Base-by-base conservation (phyloP, 2,888 invertebrate species). In the Peribatodes rhomboidaria region DNA sequence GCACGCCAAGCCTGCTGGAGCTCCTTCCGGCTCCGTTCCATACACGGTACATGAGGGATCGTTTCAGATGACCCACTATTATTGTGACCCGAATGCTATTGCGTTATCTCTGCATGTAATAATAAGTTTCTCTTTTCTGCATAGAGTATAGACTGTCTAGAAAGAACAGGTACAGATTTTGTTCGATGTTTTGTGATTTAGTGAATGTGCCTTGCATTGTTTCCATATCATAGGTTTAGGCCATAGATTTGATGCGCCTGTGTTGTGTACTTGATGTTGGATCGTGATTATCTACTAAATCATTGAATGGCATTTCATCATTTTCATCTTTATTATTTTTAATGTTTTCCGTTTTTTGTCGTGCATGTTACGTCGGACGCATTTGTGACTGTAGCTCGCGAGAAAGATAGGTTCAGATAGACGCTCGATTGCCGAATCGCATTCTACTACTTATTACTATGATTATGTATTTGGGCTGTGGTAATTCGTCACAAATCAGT, bases 281-380 rank as follows among this genome's bases (percentile, higher is more conserved):
- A 41, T n/a, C n/a, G n/a, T n/a, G n/a, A 13, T 44, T 42, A 33
- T 39, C 13, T 22, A 22, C 10, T 33, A 14, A 22, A 22, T 14
- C 0, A 35, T 44, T 56, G n/a, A 22, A 39, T 57, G 42, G 22
- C 42, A 47, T 55, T 20, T 22, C 41, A 39, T 20, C 20, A 44
- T 57, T 57, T 37, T 52, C 50, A 62, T 55, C 8, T 47, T 18
- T n/a, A 35, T 13, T n/a, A 33, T 62, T 50, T 35, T 61, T 6
- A 27, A 41, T 42, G 41, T 55, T 49, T 14, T 39, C 16, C n/a
- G n/a, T 10, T 47, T 39, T 16, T 31, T 33, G 16, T 42, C 18
- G 44, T 56, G 62, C 62, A 62, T 62, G 62, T 56, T 22, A 11
- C 42, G 35, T 20, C 20, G 56, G 50, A 42, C 56, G 50, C 61